These are phyloP conservation scores for Zhengitettix transpicula DNA, from an alignment of 2,888 invertebrate species.

Conservation along the genomic window DNA sequence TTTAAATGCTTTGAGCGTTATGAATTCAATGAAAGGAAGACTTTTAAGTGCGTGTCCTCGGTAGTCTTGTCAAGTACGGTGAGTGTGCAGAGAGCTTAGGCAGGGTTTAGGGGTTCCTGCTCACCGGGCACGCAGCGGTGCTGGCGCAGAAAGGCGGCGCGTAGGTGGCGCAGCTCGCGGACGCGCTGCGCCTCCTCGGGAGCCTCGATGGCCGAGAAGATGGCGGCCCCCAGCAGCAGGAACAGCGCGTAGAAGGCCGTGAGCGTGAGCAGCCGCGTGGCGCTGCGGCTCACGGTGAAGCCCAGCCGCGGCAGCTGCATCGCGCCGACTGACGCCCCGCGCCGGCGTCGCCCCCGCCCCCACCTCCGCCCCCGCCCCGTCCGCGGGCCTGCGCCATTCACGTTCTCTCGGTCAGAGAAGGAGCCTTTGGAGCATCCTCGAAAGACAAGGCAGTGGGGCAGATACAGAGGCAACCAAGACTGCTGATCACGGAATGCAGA, in stretches of 20 bases:
- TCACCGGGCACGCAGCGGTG: slow-evolving; percentile 51
- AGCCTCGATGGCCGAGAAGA: slow-evolving; percentile 65
- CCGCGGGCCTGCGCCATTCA: not conserved
- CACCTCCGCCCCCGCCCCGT: not conserved
- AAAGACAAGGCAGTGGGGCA: no score
- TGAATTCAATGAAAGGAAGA: no score
- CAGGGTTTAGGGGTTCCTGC: slow-evolving; percentile 17
- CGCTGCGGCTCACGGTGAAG: slow-evolving; percentile 10
- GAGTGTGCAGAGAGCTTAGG: not conserved
- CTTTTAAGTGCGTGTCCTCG: no score
- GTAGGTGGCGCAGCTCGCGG: slow-evolving; percentile 34
- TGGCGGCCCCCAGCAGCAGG: slow-evolving; percentile 52
- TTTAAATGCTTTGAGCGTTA: no score
- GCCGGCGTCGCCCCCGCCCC: not conserved
- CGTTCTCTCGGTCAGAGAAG: no score
- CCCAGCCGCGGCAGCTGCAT: slow-evolving; percentile 9
- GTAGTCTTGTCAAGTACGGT: no score
- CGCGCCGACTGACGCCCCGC: not conserved
- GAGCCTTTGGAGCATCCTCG: no score
- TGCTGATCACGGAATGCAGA: no score
- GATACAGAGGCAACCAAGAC: no score
- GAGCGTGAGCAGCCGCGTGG: slow-evolving; percentile 27
- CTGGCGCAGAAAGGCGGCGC: slow-evolving; percentile 40
- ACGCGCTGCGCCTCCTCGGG: slow-evolving; percentile 46
- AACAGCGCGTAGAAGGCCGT: slow-evolving; percentile 36